Conservation (phyloP, 2,888 invertebrate genomes). For the Pseudanteris insignis region DNA sequence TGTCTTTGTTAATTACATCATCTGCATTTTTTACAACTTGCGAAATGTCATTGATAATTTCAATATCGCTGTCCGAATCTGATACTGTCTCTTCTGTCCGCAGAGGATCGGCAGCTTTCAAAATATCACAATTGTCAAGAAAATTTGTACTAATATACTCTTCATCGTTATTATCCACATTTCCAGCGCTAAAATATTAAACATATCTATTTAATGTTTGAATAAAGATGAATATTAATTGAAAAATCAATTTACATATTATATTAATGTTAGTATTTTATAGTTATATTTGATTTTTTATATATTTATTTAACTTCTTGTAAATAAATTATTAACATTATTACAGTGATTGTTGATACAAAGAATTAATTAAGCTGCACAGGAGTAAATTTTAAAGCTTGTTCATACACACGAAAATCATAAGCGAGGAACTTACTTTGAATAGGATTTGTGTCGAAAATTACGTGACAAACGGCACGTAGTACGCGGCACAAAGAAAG, state of each 20-base stretch:
- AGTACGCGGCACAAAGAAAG: constrained; percentile 22
- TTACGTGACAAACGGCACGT: constrained; percentile 25
- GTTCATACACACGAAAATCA: not conserved
- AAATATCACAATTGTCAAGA: constrained; percentile 53
- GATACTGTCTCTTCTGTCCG: not conserved
- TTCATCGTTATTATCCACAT: constrained; percentile 9
- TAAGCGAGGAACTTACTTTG: constrained; percentile 20
- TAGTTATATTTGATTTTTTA: too few relatives aligned
- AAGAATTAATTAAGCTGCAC: not conserved
- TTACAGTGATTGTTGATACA: not conserved
- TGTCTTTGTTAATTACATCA: not conserved
- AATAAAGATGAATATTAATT: too few relatives aligned
- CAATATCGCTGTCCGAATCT: constrained; percentile 60
- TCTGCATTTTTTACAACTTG: constrained; percentile 9
- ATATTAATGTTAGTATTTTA: not conserved
- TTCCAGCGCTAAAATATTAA: not conserved
- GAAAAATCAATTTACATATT: not conserved
- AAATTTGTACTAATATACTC: constrained; percentile 56
- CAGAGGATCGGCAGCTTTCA: constrained; percentile 40
- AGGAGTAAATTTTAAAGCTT: too few relatives aligned
- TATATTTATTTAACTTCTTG: too few relatives aligned
- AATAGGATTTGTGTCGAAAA: constrained; percentile 14
- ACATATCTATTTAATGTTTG: not conserved
- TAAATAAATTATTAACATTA: too few relatives aligned
- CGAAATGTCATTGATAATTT: constrained; percentile 51